Evolutionary conservation across 1,140 invertebrate genomes (phyloP).

Genomic region (Octopus bimaculoides): DNA sequence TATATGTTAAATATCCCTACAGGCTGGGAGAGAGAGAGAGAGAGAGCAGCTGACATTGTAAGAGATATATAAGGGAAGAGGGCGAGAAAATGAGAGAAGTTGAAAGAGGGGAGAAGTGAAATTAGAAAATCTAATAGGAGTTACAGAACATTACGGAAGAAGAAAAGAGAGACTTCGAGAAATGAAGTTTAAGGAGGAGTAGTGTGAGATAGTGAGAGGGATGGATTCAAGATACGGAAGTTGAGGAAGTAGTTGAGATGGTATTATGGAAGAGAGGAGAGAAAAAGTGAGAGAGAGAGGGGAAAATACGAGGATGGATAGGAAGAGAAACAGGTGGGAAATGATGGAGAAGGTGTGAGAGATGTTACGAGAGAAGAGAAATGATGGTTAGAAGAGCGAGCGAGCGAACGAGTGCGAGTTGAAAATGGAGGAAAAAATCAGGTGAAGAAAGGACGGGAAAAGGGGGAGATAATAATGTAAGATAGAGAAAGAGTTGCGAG

Average conservation of each 20-base stretch:
- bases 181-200: background rate
- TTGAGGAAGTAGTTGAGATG: background rate
- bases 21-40: background rate
- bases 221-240: background rate
- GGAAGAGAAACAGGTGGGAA: background rate
- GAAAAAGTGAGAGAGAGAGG: background rate
- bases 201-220: background rate
- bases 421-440: background rate
- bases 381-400: no score
- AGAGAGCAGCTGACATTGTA: background rate
- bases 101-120: background rate
- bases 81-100: background rate
- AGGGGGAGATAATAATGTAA: background rate
- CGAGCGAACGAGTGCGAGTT: background rate
- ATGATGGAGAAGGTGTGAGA: background rate
- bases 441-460: background rate
- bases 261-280: background rate
- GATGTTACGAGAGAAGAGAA: no score
- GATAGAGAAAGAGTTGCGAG: no score
- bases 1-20: background rate
- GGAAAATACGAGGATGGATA: background rate
- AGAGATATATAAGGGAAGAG: background rate
- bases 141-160: background rate
- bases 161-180: background rate
- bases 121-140: background rate